phyloP scores from a whole-genome alignment of 2,888 invertebrate genomes.

The Trypoxylon attenuatum region DNA sequence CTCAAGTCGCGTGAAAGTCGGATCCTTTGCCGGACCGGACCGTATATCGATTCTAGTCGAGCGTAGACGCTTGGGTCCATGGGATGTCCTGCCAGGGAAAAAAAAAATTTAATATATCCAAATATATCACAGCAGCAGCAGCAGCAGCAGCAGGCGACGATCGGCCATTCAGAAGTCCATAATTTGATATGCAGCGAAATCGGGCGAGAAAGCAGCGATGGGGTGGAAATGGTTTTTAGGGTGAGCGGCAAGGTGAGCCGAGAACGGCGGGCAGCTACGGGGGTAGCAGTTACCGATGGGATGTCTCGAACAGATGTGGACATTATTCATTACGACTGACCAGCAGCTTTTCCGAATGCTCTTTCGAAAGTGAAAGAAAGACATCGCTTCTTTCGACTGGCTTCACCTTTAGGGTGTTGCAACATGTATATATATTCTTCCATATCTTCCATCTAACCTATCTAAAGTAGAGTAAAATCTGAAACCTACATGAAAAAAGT shows the following conservation, averaged over 20 bases:
- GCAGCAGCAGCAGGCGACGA: slow-evolving; percentile 71
- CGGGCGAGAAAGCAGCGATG: slow-evolving; percentile 63
- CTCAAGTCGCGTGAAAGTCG: not conserved
- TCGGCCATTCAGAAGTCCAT: slow-evolving; percentile 73
- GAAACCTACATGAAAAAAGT: no score
- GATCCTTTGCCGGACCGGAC: not conserved
- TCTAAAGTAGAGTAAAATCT: not conserved
- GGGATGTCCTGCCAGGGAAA: slow-evolving; percentile 38
- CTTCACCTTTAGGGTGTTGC: not conserved
- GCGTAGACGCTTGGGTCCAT: slow-evolving; percentile 26
- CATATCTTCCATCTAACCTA: slow-evolving; percentile 12
- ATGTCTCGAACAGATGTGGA: slow-evolving; percentile 70
- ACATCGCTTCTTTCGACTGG: slow-evolving; percentile 24
- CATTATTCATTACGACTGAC: slow-evolving; percentile 73
- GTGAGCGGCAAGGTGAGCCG: slow-evolving; percentile 48
- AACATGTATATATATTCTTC: slow-evolving; percentile 30
- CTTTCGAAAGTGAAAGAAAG: slow-evolving; percentile 41
- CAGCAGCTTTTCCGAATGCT: slow-evolving; percentile 50
- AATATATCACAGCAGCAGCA: slow-evolving; percentile 72
- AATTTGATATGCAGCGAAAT: slow-evolving; percentile 73
- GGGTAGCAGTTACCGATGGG: slow-evolving; percentile 68
- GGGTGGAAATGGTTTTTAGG: slow-evolving; percentile 67
- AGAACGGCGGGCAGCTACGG: slow-evolving; percentile 34
- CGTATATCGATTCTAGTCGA: slow-evolving; percentile 40
- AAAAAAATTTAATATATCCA: slow-evolving; percentile 75